Base-by-base conservation (phyloP, 2,797 vertebrate genomes). In the Danio jaintianensis region DNA sequence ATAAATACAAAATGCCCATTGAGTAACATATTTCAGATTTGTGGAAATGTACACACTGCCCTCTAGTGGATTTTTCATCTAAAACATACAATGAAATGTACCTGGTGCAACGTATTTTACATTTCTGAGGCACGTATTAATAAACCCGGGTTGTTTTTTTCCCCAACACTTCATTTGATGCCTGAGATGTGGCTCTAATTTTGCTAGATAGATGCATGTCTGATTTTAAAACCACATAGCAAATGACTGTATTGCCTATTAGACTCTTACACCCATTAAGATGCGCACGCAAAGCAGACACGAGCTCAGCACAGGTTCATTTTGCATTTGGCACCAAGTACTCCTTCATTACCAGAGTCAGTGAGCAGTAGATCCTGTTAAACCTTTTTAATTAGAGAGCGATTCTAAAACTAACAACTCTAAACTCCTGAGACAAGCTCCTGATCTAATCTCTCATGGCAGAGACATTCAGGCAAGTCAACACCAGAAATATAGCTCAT, bases 381-480 rank as follows among this genome's bases (percentile, higher is more conserved):
- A 73, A 70, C 76, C 38, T 45, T 82, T 82, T 84, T 84, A 86
- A 86, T 86, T 84, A 86, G 38, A 64, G 40, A 52, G 77, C 59
- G 42, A 84, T 80, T 82, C 73, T 66, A 71, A 80, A 80, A 82
- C 82, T 59, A 86, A 84, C 80, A 82, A 61, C 73, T 80, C 82
- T n/a, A 61, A 77, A 69, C 77, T 80, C 80, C 36, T 16, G 77
- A 84, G 80, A 69, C 59, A 47, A 55, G 52, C 50, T 66, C 61
- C 77, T 55, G 79, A 86, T 84, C 63, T 82, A 74, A 80, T 79
- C 82, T 75, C 66, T 62, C 38, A 52, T 0, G 62, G 52, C 1
- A 0, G 6, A 45, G 75, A 47, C 74, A 76, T 67, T 62, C 50
- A 55, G 70, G 52, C 22, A 42, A 78, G 69, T 55, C 53, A 61